phyloP scores from a whole-genome alignment of 2,888 invertebrate genomes.

The Bombyx huttoni region DNA sequence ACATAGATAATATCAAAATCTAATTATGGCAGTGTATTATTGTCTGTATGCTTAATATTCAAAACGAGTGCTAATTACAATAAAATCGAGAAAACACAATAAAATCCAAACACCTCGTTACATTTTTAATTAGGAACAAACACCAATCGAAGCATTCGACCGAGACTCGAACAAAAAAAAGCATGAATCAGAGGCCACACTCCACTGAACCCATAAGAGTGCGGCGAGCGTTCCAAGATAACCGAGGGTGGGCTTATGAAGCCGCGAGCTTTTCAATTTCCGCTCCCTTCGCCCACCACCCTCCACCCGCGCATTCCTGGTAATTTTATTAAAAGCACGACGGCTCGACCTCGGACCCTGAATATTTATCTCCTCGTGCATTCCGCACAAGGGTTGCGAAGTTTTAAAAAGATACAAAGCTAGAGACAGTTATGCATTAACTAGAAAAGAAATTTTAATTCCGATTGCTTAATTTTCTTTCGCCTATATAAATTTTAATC shows the following conservation, averaged over 20 bases:
- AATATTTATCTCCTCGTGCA: constrained; percentile 56
- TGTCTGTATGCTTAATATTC: too few species aligned
- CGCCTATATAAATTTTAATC: too few species aligned
- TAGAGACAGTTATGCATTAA: too few species aligned
- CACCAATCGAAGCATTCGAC: constrained; percentile 6
- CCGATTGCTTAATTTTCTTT: too few species aligned
- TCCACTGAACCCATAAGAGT: constrained; percentile 42
- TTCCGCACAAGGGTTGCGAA: constrained; percentile 24
- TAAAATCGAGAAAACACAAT: not conserved
- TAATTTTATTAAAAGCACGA: constrained; percentile 67
- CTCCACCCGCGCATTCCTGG: constrained; percentile 19
- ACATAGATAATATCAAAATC: too few species aligned
- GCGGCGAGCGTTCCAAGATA: constrained; percentile 31
- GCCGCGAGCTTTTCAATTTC: constrained; percentile 62
- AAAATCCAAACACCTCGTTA: not conserved
- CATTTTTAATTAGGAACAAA: constrained; percentile 6
- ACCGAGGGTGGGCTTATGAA: constrained; percentile 44
- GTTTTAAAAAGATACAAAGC: constrained; percentile 1
- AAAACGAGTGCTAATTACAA: too few species aligned
- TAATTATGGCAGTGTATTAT: too few species aligned
- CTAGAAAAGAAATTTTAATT: too few species aligned
- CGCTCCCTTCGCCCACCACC: constrained; percentile 23
- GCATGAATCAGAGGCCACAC: constrained; percentile 19
- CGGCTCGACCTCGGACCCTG: constrained; percentile 27
- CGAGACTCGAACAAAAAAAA: constrained; percentile 2